These are phyloP conservation scores for Xiphorhynchus elegans DNA, from an alignment of 2,113 vertebrate species.

Conservation along the genomic window DNA sequence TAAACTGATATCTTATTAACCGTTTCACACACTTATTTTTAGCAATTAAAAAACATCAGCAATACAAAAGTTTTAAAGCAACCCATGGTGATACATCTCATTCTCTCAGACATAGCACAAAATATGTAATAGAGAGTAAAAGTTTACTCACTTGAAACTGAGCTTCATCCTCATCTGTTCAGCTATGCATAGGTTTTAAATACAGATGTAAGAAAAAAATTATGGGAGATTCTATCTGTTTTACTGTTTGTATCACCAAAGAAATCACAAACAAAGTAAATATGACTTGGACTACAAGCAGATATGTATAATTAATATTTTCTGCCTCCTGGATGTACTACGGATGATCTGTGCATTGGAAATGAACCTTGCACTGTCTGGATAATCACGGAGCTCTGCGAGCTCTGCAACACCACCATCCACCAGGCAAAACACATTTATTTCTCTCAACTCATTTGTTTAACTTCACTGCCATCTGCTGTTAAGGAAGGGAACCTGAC, in stretches of 20 bases:
- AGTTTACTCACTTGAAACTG: conserved; percentile 40
- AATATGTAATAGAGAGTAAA: background rate
- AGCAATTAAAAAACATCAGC: background rate
- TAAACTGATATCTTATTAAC: background rate
- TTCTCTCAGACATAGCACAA: background rate
- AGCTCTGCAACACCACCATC: background rate
- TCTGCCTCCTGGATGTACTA: background rate
- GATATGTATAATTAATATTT: background rate
- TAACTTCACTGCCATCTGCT: conserved; percentile 78
- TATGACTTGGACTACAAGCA: background rate
- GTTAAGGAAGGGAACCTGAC: background rate
- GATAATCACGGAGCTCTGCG: background rate
- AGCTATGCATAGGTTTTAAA: background rate
- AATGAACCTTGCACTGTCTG: background rate
- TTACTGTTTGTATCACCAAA: background rate
- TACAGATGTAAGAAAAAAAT: background rate
- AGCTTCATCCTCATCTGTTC: conserved; percentile 17
- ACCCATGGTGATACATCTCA: background rate
- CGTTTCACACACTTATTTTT: background rate
- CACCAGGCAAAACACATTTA: background rate
- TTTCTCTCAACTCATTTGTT: conserved; percentile 47
- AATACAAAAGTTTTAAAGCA: background rate
- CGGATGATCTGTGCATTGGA: background rate
- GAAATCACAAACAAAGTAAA: background rate
- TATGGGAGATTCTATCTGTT: background rate